phyloP scores from a whole-genome alignment of 1,140 invertebrate species.

The Tetramorium simillimum region DNA sequence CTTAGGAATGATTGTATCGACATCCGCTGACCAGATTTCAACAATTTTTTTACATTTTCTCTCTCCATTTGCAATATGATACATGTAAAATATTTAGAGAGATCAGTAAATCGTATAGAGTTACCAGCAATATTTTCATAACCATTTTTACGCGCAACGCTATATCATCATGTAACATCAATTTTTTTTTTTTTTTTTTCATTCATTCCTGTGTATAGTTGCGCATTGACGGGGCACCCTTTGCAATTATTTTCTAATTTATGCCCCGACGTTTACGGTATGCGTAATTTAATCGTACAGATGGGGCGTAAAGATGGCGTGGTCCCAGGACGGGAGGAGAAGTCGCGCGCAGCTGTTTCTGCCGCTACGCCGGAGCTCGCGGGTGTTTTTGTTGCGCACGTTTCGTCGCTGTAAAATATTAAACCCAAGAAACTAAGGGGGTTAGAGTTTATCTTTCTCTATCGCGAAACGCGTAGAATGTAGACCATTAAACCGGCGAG shows the following conservation, averaged over 20 bases:
- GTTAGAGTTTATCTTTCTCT: constrained; percentile 44
- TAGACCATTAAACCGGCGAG: constrained; percentile 44
- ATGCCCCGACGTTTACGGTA: constrained; percentile 75
- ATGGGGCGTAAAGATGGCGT: constrained; percentile 77
- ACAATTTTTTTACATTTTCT: background rate
- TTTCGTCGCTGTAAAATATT: constrained; percentile 57
- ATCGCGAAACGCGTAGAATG: constrained; percentile 47
- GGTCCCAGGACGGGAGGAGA: constrained; percentile 17
- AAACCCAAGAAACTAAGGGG: constrained; percentile 45
- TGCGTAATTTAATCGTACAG: constrained; percentile 81
- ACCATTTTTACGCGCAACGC: background rate
- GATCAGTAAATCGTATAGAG: background rate
- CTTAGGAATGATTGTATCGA: background rate
- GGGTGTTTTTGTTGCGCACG: constrained; percentile 50
- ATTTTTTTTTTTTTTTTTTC: too few relatives aligned
- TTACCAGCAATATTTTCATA: background rate
- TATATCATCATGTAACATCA: background rate
- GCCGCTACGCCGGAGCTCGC: background rate
- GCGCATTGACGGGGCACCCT: background rate
- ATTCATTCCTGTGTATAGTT: background rate
- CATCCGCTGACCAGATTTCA: background rate
- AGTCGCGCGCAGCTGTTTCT: constrained; percentile 43
- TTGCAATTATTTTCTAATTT: constrained; percentile 70
- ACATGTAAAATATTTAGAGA: background rate
- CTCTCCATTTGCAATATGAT: background rate